phyloP scores from a whole-genome alignment of 1,140 invertebrate species.

The Acromyrmex heyeri region DNA sequence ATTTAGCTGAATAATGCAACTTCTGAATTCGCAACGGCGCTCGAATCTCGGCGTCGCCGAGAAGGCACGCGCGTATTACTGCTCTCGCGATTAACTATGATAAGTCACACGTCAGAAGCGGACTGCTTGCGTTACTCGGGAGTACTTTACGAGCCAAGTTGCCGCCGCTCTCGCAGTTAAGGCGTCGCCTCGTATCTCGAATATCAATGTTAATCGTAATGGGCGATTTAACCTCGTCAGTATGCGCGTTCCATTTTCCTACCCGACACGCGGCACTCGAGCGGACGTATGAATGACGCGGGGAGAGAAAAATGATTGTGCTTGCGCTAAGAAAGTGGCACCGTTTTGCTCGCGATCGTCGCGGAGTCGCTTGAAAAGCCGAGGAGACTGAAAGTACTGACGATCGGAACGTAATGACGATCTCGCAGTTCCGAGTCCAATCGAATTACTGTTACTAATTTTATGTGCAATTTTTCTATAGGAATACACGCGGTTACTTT shows the following conservation, averaged over 20 bases:
- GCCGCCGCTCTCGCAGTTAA: slow-evolving; percentile 42
- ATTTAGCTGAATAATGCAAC: slow-evolving; percentile 31
- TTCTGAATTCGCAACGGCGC: slow-evolving; percentile 10
- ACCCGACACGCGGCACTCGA: slow-evolving; percentile 33
- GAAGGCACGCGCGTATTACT: slow-evolving; percentile 18
- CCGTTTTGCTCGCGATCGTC: slow-evolving; percentile 46
- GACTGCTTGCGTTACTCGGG: slow-evolving; percentile 26
- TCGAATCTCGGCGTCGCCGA: slow-evolving; percentile 31
- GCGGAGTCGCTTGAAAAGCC: neutral
- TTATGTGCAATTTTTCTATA: neutral
- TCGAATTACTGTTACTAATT: neutral
- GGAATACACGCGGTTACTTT: neutral
- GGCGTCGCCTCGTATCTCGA: slow-evolving; percentile 57
- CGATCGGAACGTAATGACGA: neutral
- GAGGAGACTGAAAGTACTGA: slow-evolving; percentile 34
- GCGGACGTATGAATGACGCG: slow-evolving; percentile 54
- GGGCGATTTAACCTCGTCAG: slow-evolving; percentile 60
- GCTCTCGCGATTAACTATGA: slow-evolving; percentile 44
- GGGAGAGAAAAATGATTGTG: slow-evolving; percentile 39
- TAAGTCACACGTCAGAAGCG: slow-evolving; percentile 44
- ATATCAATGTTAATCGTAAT: slow-evolving; percentile 63
- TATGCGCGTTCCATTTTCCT: slow-evolving; percentile 61
- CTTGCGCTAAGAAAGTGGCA: slow-evolving; percentile 54
- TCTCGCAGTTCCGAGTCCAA: neutral
- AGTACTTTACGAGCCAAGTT: slow-evolving; percentile 34